Base-by-base conservation (phyloP, 2,888 invertebrate species). In the Ennomos quercinarius region DNA sequence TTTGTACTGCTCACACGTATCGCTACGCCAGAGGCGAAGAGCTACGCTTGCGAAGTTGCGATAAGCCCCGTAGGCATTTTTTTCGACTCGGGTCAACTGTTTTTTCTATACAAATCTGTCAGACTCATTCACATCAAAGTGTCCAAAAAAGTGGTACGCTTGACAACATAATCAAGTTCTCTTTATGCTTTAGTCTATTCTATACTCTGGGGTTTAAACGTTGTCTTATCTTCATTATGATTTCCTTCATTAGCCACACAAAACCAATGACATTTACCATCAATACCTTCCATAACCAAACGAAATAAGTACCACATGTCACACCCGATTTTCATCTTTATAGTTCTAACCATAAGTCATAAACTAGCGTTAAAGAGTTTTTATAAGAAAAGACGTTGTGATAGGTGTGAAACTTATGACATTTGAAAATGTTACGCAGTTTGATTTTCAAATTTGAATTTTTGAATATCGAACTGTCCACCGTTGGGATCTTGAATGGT, bases 211-310 rank as follows among this genome's bases (percentile, higher is more conserved):
- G n/a, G n/a, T n/a, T n/a, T n/a, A n/a, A n/a, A n/a, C n/a, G 27
- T 13, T 51, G 9, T n/a, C 74, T 11, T 69, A 77, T 83, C 83
- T 77, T 74, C 38, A 65, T 38, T 59, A 67, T 50, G 65, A 63
- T 63, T 67, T 64, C 64, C 85, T 87, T 90, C 90, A 89, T 91
- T 90, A 90, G 85, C 73, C 71, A 80, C 71, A 88, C 87, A 87
- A 85, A 88, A 85, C 88, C 89, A 89, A 86, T 87, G 90, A 89
- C 89, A 89, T 90, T 89, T 85, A 89, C 83, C 83, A 81, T 80
- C 68, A 63, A 57, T 51, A 42, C 49, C 46, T 11, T 51, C 54
- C 60, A 54, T 60, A 45, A 48, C 61, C 45, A 72, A 83, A 77
- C 37, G 75, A 58, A 64, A 9, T 61, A 82, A 76, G 54, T 58